Percentiles rank a stretch among this genome's conserved stretches.
Evolutionary conservation across 2,113 vertebrate species (phyloP).

Genomic region (Pitta sordida): DNA sequence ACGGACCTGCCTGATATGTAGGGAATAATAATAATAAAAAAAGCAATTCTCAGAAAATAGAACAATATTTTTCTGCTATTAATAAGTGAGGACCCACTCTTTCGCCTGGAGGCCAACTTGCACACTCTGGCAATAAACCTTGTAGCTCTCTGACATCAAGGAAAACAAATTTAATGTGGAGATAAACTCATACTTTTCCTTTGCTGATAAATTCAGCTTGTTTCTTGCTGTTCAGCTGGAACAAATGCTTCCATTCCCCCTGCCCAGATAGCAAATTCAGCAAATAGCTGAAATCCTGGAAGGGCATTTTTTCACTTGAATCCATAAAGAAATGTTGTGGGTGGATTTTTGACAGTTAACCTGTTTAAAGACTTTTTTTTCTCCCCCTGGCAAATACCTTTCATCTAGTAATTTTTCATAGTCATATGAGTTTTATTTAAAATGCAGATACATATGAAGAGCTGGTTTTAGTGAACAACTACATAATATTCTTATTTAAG

Average conservation of each 20-base stretch:
- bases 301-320: neutral
- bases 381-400: neutral
- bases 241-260: neutral
- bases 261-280: neutral
- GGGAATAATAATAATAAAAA: rapidly evolving
- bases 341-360: neutral
- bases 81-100: neutral
- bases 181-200: neutral
- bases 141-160: neutral
- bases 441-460: neutral
- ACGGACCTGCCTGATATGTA: neutral
- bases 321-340: neutral
- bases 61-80: neutral
- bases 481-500: neutral
- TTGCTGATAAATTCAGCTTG: slow-evolving; percentile 12
- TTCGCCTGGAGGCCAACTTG: neutral
- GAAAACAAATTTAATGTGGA: slow-evolving; percentile 1
- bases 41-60: neutral
- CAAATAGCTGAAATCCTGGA: neutral
- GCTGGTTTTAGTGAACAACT: neutral
- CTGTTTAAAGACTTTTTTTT: neutral
- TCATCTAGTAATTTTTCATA: neutral
- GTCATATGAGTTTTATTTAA: neutral
- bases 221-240: slow-evolving; percentile 26
- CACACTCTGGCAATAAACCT: neutral